Evolutionary conservation across 2,113 vertebrate genomes (phyloP).

Genomic region (Laticauda laticaudata): DNA sequence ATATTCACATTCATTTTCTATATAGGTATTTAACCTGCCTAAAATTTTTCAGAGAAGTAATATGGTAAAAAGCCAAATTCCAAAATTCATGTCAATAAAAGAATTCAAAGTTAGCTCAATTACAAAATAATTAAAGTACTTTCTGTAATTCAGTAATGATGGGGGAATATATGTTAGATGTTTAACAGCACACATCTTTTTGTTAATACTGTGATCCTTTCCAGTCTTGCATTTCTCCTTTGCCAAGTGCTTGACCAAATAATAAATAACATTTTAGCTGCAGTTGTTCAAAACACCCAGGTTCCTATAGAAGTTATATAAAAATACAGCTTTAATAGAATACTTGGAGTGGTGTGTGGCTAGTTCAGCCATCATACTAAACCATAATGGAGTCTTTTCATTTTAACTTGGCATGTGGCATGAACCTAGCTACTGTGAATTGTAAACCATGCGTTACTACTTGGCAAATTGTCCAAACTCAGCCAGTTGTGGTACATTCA

Average conservation of each 20-base stretch:
- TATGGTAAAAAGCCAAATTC: neutral
- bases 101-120: neutral
- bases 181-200: neutral
- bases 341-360: neutral
- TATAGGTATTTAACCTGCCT: neutral
- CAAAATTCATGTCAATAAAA: neutral
- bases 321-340: neutral
- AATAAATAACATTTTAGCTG: conserved; percentile 5
- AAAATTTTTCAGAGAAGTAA: neutral
- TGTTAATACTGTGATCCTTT: neutral
- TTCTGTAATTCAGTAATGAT: neutral
- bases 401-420: neutral
- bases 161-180: neutral
- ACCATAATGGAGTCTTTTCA: neutral
- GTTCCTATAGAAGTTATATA: neutral
- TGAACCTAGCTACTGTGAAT: neutral
- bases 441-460: neutral
- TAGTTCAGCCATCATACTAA: neutral
- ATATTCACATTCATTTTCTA: neutral
- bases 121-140: neutral
- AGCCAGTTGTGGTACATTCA: neutral
- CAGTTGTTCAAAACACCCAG: neutral
- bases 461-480: neutral
- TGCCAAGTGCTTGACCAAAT: neutral
- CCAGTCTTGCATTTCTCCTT: neutral